phyloP scores from a whole-genome alignment of 2,113 vertebrate genomes.

The Engystomops pustulosus region DNA sequence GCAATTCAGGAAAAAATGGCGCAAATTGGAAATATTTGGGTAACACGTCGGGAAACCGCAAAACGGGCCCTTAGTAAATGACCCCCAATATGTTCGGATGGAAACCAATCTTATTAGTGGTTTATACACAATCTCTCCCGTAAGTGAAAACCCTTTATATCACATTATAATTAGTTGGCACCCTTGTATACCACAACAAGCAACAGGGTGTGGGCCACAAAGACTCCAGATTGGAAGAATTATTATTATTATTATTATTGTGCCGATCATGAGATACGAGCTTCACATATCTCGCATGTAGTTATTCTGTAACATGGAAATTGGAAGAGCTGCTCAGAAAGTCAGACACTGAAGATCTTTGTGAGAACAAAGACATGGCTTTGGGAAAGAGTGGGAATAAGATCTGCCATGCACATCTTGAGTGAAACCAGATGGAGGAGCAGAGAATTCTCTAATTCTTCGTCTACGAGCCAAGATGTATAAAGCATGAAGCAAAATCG shows the following conservation, averaged over 20 bases:
- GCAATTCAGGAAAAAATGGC: too few species aligned
- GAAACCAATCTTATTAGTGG: background rate
- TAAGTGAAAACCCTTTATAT: background rate
- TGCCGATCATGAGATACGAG: slow-evolving; percentile 9
- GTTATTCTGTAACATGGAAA: slow-evolving; percentile 33
- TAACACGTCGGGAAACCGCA: too few species aligned
- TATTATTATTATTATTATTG: slow-evolving; percentile 22
- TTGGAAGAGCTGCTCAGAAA: slow-evolving; percentile 40
- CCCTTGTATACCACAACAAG: background rate
- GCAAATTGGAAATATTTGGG: too few species aligned
- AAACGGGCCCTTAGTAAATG: too few species aligned
- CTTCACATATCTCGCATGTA: slow-evolving; percentile 44
- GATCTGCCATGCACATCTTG: slow-evolving; percentile 54
- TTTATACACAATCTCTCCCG: background rate
- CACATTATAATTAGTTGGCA: background rate
- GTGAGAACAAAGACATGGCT: slow-evolving; percentile 62
- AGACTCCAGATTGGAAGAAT: slow-evolving; percentile 34
- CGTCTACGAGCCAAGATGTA: slow-evolving; percentile 44
- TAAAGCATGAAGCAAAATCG: slow-evolving; percentile 57
- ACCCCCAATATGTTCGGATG: background rate
- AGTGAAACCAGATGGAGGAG: slow-evolving; percentile 65
- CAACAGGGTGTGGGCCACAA: slow-evolving; percentile 11
- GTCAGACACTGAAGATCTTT: slow-evolving; percentile 19
- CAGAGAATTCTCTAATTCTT: slow-evolving; percentile 50
- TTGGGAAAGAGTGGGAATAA: slow-evolving; percentile 58